phyloP scores from a whole-genome alignment of 2,113 vertebrate genomes.

The Protobothrops mucrosquamatus region DNA sequence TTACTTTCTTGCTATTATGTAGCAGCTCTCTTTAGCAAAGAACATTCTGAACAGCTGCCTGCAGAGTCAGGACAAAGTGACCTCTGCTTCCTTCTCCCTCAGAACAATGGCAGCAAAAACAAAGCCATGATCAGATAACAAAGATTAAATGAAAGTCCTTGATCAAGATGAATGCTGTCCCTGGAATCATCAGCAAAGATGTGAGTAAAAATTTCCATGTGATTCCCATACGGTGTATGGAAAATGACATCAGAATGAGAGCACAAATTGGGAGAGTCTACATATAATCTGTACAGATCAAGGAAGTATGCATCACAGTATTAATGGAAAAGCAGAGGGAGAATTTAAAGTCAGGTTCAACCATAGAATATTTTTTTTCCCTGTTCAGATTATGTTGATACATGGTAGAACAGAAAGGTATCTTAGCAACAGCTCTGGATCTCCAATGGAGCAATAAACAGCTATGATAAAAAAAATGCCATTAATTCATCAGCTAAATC shows the following conservation, averaged over 20 bases:
- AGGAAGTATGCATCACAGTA: background rate
- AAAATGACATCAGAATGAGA: slow-evolving; percentile 53
- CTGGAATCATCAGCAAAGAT: slow-evolving; percentile 60
- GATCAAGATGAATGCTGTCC: slow-evolving; percentile 55
- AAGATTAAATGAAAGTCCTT: slow-evolving; percentile 61
- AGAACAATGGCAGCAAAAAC: slow-evolving; percentile 63
- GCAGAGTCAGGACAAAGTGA: slow-evolving; percentile 52
- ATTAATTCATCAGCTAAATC: background rate
- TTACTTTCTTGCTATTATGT: slow-evolving; percentile 50
- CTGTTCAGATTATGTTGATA: background rate
- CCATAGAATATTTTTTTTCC: background rate
- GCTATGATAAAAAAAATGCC: background rate
- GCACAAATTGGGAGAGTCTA: background rate
- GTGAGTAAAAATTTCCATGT: slow-evolving; percentile 66
- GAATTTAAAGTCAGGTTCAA: background rate
- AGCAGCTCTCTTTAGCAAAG: slow-evolving; percentile 35
- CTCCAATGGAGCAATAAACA: background rate
- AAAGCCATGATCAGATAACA: slow-evolving; percentile 61
- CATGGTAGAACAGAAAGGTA: background rate
- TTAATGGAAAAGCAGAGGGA: background rate
- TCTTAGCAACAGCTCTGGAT: background rate
- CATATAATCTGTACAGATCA: background rate
- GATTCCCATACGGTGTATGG: slow-evolving; percentile 59
- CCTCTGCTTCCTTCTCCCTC: slow-evolving; percentile 57
- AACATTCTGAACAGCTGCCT: slow-evolving; percentile 48